These are phyloP conservation scores for Lasioglossum lativentre DNA, from an alignment of 2,888 invertebrate genomes.

Conservation along the genomic window DNA sequence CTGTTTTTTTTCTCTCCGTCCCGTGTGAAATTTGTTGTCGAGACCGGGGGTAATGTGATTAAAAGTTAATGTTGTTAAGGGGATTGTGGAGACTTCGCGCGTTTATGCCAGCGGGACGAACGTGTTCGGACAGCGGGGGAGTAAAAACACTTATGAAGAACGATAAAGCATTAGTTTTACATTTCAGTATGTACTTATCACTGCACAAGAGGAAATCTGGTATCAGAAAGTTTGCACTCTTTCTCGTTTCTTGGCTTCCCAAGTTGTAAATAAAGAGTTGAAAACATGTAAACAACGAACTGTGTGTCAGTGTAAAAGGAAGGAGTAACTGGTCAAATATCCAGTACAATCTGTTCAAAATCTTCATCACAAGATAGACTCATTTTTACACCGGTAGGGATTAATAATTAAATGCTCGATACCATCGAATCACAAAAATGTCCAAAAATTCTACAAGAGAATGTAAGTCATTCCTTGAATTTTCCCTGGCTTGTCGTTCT, in stretches of 20 bases:
- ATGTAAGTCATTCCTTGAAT: background rate
- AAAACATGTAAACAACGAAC: no score
- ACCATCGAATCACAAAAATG: background rate
- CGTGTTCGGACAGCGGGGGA: background rate
- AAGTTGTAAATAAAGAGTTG: no score
- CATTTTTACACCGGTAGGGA: no score
- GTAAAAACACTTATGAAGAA: background rate
- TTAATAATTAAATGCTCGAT: no score
- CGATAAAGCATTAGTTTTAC: background rate
- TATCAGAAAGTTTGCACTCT: background rate
- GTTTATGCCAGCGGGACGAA: background rate
- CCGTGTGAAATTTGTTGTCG: constrained; percentile 7
- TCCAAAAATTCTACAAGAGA: background rate
- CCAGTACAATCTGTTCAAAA: no score
- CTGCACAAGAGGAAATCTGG: no score
- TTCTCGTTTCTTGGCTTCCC: background rate
- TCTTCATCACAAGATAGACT: no score
- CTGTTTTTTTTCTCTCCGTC: background rate
- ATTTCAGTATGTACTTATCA: background rate
- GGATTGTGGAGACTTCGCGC: background rate
- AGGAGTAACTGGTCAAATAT: no score
- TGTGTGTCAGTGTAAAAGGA: no score
- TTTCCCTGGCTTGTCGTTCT: background rate
- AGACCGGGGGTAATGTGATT: constrained; percentile 1
- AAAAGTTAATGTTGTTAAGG: background rate